A percentile compares a stretch with the other conserved stretches of the same genome.
Conservation (phyloP, 2,113 vertebrate species). For the Telmatochromis sp. region DNA sequence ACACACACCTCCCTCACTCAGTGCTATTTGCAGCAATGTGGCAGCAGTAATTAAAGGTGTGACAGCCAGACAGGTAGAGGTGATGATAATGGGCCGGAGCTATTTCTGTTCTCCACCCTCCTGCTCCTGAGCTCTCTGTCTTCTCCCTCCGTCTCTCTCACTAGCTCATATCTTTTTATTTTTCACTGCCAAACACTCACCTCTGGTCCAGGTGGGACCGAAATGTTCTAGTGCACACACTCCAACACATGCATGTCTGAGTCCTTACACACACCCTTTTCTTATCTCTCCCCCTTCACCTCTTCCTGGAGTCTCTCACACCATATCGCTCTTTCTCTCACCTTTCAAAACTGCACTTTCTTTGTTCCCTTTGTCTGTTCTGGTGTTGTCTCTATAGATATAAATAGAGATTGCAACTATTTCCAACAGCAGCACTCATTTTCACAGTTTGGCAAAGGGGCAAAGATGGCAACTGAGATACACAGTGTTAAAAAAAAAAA, state of each 20-base stretch:
- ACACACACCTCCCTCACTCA: background rate
- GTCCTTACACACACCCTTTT: background rate
- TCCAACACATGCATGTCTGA: background rate
- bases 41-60: conserved; percentile 55
- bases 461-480: background rate
- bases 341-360: background rate
- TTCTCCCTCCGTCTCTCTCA: background rate
- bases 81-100: conserved; percentile 44
- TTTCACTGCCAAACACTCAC: background rate
- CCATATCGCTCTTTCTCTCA: background rate
- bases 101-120: conserved; percentile 49
- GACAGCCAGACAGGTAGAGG: conserved; percentile 58
- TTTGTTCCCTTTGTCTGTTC: background rate
- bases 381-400: background rate
- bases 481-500: background rate
- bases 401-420: background rate
- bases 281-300: background rate
- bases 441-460: background rate
- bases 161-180: background rate
- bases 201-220: background rate
- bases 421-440: background rate
- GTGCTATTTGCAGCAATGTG: conserved; percentile 43
- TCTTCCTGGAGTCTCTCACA: background rate
- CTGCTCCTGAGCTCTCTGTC: background rate
- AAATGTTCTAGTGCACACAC: background rate